Conservation (phyloP, 2,888 invertebrate species). For the Candidula unifasciata region DNA sequence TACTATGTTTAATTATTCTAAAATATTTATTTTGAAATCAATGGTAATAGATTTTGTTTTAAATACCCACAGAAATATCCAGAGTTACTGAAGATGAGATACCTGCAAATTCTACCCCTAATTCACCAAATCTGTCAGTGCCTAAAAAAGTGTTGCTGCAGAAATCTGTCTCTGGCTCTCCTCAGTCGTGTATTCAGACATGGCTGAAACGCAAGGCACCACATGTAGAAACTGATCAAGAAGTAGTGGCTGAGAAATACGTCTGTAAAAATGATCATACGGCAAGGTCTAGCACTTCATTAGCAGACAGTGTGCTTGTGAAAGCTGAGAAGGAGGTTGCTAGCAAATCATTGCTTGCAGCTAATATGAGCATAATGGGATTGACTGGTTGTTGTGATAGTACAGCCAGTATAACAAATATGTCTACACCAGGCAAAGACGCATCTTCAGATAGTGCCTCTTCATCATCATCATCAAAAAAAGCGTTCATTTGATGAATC, state of each 20-base stretch:
- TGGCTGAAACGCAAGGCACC: conserved; percentile 34
- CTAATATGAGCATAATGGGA: too few relatives aligned
- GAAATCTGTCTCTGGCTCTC: neutral
- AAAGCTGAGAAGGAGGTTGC: neutral
- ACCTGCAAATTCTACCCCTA: neutral
- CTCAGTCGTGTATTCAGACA: neutral
- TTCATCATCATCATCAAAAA: neutral
- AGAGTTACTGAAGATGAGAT: neutral
- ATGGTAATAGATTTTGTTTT: neutral
- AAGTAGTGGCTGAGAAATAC: neutral
- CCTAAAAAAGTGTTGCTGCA: neutral
- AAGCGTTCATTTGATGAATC: conserved; percentile 34
- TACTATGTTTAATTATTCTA: too few relatives aligned
- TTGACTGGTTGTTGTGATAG: too few relatives aligned
- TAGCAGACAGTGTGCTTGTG: too few relatives aligned
- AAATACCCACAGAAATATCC: conserved; percentile 7
- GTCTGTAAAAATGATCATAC: neutral
- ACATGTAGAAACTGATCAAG: neutral
- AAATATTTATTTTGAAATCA: neutral
- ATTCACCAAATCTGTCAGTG: neutral
- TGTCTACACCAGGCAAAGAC: neutral
- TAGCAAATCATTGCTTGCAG: neutral
- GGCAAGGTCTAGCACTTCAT: neutral
- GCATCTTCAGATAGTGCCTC: conserved; percentile 9
- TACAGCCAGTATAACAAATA: neutral